Conservation (phyloP, 2,797 vertebrate species). For the Gastrophryne carolinensis region DNA sequence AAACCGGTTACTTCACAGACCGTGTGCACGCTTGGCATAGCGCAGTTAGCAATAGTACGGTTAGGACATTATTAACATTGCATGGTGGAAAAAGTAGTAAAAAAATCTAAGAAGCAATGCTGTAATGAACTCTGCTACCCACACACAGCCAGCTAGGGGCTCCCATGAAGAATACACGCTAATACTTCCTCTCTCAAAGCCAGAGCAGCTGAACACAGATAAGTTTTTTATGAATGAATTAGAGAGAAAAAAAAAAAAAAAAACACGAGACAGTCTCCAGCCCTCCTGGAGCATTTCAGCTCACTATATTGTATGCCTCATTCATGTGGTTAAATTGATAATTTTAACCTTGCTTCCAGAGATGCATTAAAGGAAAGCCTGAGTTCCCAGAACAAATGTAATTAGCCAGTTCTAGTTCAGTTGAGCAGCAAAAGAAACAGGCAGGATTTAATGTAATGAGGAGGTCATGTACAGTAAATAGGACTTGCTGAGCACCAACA, state of each 20-base stretch:
- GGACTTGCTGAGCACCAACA: neutral
- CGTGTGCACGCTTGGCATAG: too few relatives aligned
- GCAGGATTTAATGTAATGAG: constrained; percentile 57
- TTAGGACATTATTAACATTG: too few relatives aligned
- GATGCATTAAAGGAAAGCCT: constrained; percentile 50
- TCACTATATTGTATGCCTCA: constrained; percentile 43
- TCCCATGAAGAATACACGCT: constrained; percentile 3
- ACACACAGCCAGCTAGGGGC: neutral
- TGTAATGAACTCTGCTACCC: neutral
- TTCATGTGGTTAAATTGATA: constrained; percentile 59
- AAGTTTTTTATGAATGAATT: constrained; percentile 48
- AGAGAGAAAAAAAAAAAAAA: neutral
- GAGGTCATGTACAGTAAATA: constrained; percentile 53
- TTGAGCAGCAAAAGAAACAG: constrained; percentile 44
- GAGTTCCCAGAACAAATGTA: constrained; percentile 58
- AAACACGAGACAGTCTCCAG: constrained; percentile 20
- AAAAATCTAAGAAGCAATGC: too few relatives aligned
- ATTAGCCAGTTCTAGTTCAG: constrained; percentile 58
- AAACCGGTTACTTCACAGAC: too few relatives aligned
- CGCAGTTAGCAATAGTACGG: too few relatives aligned
- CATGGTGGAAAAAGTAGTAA: too few relatives aligned
- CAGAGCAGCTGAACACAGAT: constrained; percentile 29
- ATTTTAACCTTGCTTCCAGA: constrained; percentile 56
- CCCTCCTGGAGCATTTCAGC: constrained; percentile 52
- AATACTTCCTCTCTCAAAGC: constrained; percentile 18